phyloP scores from a whole-genome alignment of 2,888 invertebrate genomes.

The Netelia virgata region DNA sequence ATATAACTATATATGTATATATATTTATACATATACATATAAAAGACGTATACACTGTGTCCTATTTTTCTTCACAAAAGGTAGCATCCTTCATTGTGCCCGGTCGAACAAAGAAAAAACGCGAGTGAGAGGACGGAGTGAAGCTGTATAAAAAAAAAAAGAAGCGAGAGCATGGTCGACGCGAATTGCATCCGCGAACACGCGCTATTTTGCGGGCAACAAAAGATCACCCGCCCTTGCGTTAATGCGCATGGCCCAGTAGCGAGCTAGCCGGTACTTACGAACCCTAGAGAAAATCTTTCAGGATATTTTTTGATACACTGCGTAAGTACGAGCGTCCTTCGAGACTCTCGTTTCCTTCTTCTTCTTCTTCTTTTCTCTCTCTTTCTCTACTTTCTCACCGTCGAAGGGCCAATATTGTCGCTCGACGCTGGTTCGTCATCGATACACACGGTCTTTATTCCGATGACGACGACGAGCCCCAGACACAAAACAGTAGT shows the following conservation, averaged over 20 bases:
- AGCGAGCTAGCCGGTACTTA: constrained; percentile 40
- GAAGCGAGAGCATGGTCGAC: constrained; percentile 50
- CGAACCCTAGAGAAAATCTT: constrained; percentile 49
- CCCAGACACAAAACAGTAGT: constrained; percentile 7
- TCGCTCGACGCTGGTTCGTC: constrained; percentile 25
- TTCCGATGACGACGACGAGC: constrained; percentile 18
- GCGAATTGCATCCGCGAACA: constrained; percentile 63
- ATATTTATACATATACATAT: constrained; percentile 23
- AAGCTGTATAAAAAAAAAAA: constrained; percentile 33
- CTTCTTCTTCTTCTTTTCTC: constrained; percentile 6
- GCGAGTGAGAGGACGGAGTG: constrained; percentile 36
- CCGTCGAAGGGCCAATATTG: constrained; percentile 34
- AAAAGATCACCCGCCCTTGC: constrained; percentile 63
- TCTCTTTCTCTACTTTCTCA: neutral
- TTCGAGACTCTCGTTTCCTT: constrained; percentile 1
- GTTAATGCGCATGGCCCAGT: constrained; percentile 56
- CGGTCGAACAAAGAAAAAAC: constrained; percentile 72
- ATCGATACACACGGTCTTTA: constrained; percentile 41
- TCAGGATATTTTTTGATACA: constrained; percentile 31
- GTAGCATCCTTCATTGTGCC: constrained; percentile 75
- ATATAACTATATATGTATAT: constrained; percentile 45
- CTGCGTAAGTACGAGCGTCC: constrained; percentile 18
- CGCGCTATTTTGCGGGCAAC: constrained; percentile 67
- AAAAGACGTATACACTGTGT: constrained; percentile 70
- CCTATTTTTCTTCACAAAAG: constrained; percentile 76